Evolutionary conservation across 2,797 vertebrate genomes (phyloP).

Genomic region (Poeciliopsis presidionis): DNA sequence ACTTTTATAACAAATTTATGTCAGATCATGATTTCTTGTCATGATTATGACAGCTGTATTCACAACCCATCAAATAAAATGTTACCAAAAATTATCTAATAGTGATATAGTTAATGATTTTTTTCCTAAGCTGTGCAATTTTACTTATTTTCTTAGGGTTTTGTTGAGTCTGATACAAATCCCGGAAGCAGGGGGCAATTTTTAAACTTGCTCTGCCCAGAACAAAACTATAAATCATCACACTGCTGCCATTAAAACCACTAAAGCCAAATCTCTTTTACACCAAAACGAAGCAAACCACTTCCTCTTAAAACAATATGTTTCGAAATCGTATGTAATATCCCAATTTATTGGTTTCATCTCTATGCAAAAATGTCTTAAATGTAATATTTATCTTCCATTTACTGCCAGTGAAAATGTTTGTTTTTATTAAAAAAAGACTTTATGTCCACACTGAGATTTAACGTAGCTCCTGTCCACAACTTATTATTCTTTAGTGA

Average conservation of each 20-base stretch:
- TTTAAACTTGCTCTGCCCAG: not conserved
- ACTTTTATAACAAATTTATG: no score
- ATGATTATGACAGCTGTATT: no score
- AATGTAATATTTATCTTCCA: not conserved
- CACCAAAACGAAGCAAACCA: not conserved
- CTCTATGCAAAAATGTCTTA: not conserved
- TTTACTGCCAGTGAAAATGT: not conserved
- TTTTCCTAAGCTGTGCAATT: not conserved
- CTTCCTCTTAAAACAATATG: slow-evolving; percentile 6
- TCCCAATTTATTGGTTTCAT: not conserved
- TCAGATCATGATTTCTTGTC: no score
- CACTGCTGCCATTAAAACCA: slow-evolving; percentile 11
- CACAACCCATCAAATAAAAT: no score
- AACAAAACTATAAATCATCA: slow-evolving; percentile 13
- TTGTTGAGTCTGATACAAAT: not conserved
- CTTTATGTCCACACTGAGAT: slow-evolving; percentile 1
- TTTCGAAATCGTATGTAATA: not conserved
- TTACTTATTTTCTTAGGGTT: not conserved
- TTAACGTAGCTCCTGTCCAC: not conserved
- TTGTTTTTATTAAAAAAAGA: not conserved
- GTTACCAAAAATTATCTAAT: not conserved
- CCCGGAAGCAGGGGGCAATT: not conserved
- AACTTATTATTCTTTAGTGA: slow-evolving; percentile 8
- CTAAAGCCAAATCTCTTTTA: slow-evolving; percentile 10
- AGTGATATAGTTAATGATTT: not conserved